Conservation (phyloP, 2,888 invertebrate species). For the Linyphia triangularis region DNA sequence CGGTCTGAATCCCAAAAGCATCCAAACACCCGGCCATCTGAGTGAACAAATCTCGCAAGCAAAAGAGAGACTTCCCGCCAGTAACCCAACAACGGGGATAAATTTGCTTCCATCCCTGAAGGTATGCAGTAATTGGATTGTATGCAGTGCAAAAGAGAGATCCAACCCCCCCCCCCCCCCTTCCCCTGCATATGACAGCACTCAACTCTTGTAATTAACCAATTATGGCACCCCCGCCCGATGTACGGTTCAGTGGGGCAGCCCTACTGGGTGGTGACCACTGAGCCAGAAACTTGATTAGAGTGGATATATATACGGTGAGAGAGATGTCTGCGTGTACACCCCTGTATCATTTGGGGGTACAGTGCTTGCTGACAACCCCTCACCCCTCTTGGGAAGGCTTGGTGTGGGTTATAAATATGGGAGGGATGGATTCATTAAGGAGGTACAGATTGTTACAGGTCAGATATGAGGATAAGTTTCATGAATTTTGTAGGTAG, state of each 20-base stretch:
- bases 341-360: background rate
- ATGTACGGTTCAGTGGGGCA: constrained; percentile 60
- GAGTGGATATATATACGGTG: constrained; percentile 56
- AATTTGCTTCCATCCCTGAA: constrained; percentile 45
- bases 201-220: constrained; percentile 75
- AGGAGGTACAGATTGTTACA: constrained; percentile 12
- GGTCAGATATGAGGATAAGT: background rate
- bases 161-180: background rate
- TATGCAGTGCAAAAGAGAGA: constrained; percentile 64
- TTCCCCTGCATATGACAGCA: constrained; percentile 74
- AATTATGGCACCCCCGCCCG: constrained; percentile 72
- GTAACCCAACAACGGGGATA: background rate
- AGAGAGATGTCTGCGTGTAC: constrained; percentile 24
- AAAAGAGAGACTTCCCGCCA: constrained; percentile 7
- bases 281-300: constrained; percentile 73
- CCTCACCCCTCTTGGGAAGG: background rate
- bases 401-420: constrained; percentile 32
- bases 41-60: background rate
- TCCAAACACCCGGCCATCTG: constrained; percentile 1
- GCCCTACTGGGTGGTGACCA: constrained; percentile 52
- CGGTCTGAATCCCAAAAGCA: background rate
- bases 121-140: constrained; percentile 74
- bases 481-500: too few species aligned
- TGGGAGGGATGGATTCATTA: constrained; percentile 18
- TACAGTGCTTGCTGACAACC: background rate